Conservation (phyloP, 2,888 invertebrate species). For the Ecliptopera silaceata region DNA sequence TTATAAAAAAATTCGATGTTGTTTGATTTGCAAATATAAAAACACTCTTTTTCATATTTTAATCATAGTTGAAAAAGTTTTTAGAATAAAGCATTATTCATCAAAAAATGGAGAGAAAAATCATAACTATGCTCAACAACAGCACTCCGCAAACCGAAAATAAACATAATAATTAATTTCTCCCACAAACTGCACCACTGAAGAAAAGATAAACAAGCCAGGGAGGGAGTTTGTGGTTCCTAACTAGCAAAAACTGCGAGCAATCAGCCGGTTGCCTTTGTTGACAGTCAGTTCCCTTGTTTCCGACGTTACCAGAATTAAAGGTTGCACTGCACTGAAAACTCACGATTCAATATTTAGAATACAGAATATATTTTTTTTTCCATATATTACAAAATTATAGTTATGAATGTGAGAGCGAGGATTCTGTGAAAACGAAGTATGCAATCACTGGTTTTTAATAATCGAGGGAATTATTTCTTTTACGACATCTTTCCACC, state of each 20-base stretch:
- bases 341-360: background rate
- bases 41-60: too few species aligned
- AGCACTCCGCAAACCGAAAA: slow-evolving; percentile 4
- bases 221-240: slow-evolving; percentile 37
- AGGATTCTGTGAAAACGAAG: too few species aligned
- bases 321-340: slow-evolving; percentile 8
- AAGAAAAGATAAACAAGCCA: slow-evolving; percentile 19
- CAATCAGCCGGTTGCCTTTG: slow-evolving; percentile 38
- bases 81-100: background rate
- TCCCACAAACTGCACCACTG: slow-evolving; percentile 14
- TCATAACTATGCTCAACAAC: background rate
- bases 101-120: background rate
- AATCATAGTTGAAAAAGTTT: background rate
- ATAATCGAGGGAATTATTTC: too few species aligned
- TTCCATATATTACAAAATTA: too few species aligned
- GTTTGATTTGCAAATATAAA: too few species aligned
- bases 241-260: slow-evolving; percentile 51
- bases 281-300: slow-evolving; percentile 27
- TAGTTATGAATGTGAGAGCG: too few species aligned
- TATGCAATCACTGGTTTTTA: too few species aligned
- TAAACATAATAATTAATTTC: slow-evolving; percentile 22
- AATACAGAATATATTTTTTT: background rate
- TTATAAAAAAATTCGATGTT: too few species aligned
- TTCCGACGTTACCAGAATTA: slow-evolving; percentile 12
- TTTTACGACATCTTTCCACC: too few species aligned